These are phyloP conservation scores for Patella depressa DNA, from an alignment of 2,888 invertebrate genomes.

Conservation along the genomic window DNA sequence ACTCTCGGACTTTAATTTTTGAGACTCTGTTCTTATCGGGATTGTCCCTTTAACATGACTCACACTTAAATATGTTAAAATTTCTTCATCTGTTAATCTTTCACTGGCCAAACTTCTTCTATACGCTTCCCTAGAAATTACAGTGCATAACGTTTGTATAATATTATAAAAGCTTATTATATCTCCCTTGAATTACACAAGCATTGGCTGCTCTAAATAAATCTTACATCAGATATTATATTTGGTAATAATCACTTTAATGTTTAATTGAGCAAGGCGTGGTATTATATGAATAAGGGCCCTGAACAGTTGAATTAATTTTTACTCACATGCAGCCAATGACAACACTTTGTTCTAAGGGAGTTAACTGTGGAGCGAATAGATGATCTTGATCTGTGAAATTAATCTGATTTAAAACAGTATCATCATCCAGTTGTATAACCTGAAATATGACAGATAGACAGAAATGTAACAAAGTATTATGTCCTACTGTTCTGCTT, in stretches of 20 bases:
- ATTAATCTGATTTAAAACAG: slow-evolving; percentile 84
- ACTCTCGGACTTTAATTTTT: too few relatives aligned
- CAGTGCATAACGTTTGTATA: neutral
- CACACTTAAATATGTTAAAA: slow-evolving; percentile 80
- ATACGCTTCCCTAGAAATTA: slow-evolving; percentile 77
- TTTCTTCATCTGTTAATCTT: slow-evolving; percentile 82
- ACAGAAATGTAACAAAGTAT: too few relatives aligned
- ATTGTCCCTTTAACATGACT: too few relatives aligned
- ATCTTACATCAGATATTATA: neutral
- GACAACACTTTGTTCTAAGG: slow-evolving; percentile 80
- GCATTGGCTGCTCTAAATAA: neutral
- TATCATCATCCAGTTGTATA: slow-evolving; percentile 86
- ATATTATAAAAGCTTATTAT: slow-evolving; percentile 73
- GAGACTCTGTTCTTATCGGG: too few relatives aligned
- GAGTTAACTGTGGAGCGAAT: slow-evolving; percentile 74
- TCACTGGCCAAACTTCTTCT: slow-evolving; percentile 84
- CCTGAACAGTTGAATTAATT: neutral
- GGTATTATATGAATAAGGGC: too few relatives aligned
- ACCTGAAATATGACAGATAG: slow-evolving; percentile 68
- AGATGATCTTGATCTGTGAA: slow-evolving; percentile 76
- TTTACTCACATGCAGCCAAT: slow-evolving; percentile 81
- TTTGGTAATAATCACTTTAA: too few relatives aligned
- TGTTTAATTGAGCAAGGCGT: too few relatives aligned
- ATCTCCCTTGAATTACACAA: slow-evolving; percentile 81
- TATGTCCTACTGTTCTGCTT: too few relatives aligned